Evolutionary conservation across 2,888 invertebrate species (phyloP).

Genomic region (Tribolium freemani): DNA sequence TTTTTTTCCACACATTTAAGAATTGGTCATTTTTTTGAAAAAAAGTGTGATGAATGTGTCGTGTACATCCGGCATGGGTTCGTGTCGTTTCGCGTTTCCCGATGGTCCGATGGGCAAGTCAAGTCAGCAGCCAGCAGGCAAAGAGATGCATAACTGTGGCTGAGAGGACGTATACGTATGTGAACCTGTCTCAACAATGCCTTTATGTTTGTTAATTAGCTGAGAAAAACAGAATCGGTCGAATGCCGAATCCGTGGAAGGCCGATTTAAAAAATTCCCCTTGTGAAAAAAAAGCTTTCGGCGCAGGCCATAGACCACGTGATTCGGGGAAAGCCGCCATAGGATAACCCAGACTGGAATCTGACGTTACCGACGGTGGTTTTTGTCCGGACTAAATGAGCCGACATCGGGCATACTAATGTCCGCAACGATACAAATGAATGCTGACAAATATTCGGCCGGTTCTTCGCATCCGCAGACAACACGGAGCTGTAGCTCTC

Average conservation of each 20-base stretch:
- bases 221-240: conserved; percentile 63
- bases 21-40: not conserved
- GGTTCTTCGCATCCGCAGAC: conserved; percentile 45
- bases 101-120: not conserved
- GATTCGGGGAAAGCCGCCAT: conserved; percentile 56
- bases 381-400: conserved; percentile 55
- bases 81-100: not conserved
- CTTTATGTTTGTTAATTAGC: conserved; percentile 67
- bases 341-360: conserved; percentile 59
- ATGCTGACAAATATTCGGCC: conserved; percentile 60
- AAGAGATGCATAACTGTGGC: not conserved
- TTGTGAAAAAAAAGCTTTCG: conserved; percentile 47
- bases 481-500: not conserved
- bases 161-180: conserved; percentile 49
- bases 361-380: conserved; percentile 37
- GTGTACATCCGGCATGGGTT: not conserved
- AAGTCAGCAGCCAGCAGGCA: not conserved
- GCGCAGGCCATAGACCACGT: conserved; percentile 57
- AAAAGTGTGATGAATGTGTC: not conserved
- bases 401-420: conserved; percentile 59
- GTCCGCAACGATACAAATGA: conserved; percentile 51
- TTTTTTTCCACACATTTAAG: too few relatives aligned
- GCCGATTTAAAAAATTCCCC: conserved; percentile 51
- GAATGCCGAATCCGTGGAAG: conserved; percentile 53
- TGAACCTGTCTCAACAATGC: conserved; percentile 62